A percentile compares a stretch with the other conserved stretches of the same genome.
Evolutionary conservation across 1,140 invertebrate genomes (phyloP).

Genomic region (Neocloeon triangulifer): DNA sequence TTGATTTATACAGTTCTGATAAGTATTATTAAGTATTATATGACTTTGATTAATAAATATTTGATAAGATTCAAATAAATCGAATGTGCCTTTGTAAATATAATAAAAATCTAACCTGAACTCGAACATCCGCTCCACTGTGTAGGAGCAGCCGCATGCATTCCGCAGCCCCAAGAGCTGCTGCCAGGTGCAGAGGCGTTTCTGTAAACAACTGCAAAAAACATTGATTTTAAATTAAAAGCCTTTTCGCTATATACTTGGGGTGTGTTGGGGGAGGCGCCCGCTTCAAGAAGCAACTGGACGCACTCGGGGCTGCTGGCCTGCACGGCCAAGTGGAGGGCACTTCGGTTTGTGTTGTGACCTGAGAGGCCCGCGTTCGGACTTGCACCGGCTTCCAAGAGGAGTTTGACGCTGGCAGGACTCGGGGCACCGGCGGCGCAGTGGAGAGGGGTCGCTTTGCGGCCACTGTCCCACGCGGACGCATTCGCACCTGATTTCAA

Average conservation of each 20-base stretch:
- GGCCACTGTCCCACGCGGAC: constrained; percentile 35
- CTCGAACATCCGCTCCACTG: constrained; percentile 49
- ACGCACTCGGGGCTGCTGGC: constrained; percentile 43
- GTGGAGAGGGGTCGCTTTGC: constrained; percentile 47
- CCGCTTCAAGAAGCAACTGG: constrained; percentile 34
- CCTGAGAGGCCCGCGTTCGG: constrained; percentile 43
- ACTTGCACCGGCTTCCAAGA: constrained; percentile 39
- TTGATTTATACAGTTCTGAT: no score
- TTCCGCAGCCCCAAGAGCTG: constrained; percentile 37
- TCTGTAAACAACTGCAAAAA: constrained; percentile 42
- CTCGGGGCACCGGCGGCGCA: constrained; percentile 45
- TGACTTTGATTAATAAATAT: no score
- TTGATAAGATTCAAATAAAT: no score
- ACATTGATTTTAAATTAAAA: constrained; percentile 1
- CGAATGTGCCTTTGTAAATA: no score
- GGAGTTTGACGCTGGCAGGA: constrained; percentile 25
- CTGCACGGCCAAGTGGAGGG: constrained; percentile 51
- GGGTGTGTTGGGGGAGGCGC: constrained; percentile 51
- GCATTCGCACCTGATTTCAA: constrained; percentile 37
- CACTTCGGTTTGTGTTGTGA: constrained; percentile 13
- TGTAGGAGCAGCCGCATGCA: constrained; percentile 42
- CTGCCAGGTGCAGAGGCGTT: constrained; percentile 61
- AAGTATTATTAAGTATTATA: no score
- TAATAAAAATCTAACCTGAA: no score
- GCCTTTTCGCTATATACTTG: constrained; percentile 23